Evolutionary conservation across 2,797 vertebrate genomes (phyloP).

Genomic region (Sebastes hubbsi): DNA sequence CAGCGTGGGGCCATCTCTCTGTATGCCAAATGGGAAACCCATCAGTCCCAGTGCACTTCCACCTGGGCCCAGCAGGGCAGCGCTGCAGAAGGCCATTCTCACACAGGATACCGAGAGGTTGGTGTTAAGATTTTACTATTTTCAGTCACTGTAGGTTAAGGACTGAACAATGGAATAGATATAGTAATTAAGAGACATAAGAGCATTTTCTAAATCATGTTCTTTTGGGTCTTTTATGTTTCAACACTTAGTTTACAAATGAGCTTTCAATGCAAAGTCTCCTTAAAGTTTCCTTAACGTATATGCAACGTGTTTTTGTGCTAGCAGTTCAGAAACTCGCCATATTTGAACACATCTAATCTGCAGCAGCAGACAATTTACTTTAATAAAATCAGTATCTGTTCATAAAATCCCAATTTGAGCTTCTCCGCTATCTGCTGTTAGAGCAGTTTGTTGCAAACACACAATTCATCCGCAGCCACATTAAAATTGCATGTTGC

Average conservation of each 20-base stretch:
- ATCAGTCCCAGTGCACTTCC: constrained; percentile 88
- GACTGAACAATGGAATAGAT: neutral
- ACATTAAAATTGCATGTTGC: neutral
- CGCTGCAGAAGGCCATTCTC: constrained; percentile 90
- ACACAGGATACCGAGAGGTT: constrained; percentile 91
- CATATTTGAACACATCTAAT: neutral
- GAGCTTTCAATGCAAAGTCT: neutral
- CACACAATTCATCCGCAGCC: neutral
- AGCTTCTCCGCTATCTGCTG: neutral
- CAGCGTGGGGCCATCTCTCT: constrained; percentile 88
- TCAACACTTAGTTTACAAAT: neutral
- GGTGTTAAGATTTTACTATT: neutral
- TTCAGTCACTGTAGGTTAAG: neutral
- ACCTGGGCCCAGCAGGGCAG: constrained; percentile 85
- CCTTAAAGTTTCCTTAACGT: neutral
- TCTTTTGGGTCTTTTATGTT: neutral
- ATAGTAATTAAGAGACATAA: neutral
- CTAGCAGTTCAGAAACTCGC: neutral
- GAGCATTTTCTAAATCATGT: neutral
- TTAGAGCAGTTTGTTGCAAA: neutral
- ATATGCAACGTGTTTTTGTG: neutral
- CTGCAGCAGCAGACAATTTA: neutral
- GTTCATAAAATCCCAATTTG: neutral
- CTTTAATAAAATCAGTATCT: neutral
- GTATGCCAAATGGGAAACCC: constrained; percentile 87